Evolutionary conservation across 2,888 invertebrate species (phyloP), one percentile per base, ranked within the genome.

Genomic region (Mycalesis mineus): DNA sequence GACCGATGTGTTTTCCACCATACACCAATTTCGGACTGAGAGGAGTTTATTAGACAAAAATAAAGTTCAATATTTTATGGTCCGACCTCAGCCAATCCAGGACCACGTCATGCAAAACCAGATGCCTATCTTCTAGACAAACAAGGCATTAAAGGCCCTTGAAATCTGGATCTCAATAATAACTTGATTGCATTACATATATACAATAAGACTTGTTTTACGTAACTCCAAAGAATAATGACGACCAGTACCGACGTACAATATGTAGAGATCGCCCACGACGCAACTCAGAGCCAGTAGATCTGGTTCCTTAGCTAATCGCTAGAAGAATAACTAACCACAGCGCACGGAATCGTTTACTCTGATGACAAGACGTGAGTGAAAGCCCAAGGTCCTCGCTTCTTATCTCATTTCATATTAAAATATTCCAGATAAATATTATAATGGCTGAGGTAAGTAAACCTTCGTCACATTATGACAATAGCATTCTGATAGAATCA

Each of bases 281-380:
- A 44, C 39, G 50, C 50, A 11, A 42, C 17, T 31, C 13, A 4
- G 29, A 57, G 41, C 57, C 14, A 17, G 51, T 57, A 5, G 22
- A 47, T 15, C 51, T 57, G 50, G 56, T 56, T 51, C 45, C 44
- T 45, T 57, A 45, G 39, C 45, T 57, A 51, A 57, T 57, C 47
- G 31, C 41, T 42, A 51, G 51, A 71, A 44, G 41, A 74, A 72
- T 69, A 67, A 65, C 63, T 60, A 66, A 66, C 66, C 67, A 74
- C 69, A 58, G 65, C 72, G 68, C 73, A 73, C 72, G 71, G 70
- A 74, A 73, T 74, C 73, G 71, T 75, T 78, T 79, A 77, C 73
- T 73, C 71, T 75, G 78, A 79, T 77, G 76, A 78, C 72, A 69
- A 80, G 74, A 81, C 84, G 82, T 83, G 84, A 84, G 84, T 82